Evolutionary conservation across 2,113 vertebrate species (phyloP).

Genomic region (Bolborhynchus lineola): DNA sequence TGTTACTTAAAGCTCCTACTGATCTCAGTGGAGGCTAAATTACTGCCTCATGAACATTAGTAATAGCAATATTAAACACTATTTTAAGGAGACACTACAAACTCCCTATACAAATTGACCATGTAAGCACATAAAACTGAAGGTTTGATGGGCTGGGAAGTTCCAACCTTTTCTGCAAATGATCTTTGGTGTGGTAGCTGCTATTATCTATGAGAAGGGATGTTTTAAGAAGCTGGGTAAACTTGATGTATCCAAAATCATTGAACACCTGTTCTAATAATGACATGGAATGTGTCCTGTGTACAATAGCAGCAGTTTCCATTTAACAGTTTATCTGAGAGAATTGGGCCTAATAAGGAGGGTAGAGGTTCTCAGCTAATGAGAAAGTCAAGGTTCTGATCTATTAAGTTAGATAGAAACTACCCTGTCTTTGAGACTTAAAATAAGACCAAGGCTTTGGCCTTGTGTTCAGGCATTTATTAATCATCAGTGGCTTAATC

Average conservation of each 20-base stretch:
- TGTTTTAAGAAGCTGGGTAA: conserved; percentile 8
- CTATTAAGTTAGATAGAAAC: conserved; percentile 45
- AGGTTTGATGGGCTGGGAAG: conserved; percentile 8
- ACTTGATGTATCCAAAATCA: conserved; percentile 43
- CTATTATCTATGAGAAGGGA: not conserved
- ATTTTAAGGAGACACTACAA: not conserved
- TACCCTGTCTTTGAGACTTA: conserved; percentile 17
- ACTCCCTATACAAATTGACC: not conserved
- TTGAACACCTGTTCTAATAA: conserved; percentile 37
- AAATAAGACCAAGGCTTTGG: not conserved
- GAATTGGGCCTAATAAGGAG: conserved; percentile 38
- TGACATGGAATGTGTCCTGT: conserved; percentile 40
- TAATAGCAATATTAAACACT: not conserved
- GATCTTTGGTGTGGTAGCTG: not conserved
- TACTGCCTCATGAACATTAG: not conserved
- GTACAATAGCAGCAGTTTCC: conserved; percentile 17
- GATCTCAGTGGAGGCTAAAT: not conserved
- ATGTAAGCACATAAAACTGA: not conserved
- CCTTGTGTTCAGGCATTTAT: conserved; percentile 42
- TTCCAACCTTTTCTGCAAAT: not conserved
- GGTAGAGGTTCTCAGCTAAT: conserved; percentile 62
- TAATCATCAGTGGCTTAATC: conserved; percentile 13
- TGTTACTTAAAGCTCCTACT: not conserved
- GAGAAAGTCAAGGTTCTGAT: conserved; percentile 40
- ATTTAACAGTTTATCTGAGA: conserved; percentile 23